Evolutionary conservation across 2,113 vertebrate species (phyloP), one percentile per base, ranked within the genome.

Genomic region (Hippopotamus amphibius): DNA sequence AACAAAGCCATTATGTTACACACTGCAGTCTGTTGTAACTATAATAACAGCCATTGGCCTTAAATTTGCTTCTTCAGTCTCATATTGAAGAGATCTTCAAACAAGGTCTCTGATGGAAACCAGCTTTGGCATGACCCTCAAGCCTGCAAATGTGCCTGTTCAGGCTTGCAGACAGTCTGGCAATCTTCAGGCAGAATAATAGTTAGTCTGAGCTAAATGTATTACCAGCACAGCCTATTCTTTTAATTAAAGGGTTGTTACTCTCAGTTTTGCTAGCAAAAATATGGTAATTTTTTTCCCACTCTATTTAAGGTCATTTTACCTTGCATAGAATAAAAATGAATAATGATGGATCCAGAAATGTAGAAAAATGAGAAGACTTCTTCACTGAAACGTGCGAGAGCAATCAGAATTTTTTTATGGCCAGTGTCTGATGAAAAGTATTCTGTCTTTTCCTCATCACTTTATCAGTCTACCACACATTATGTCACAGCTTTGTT

Each of bases 231-330:
- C 43, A 68, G 26, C 22, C 55, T 74, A 33, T 55, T 93, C 59
- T 61, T 30, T 83, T 55, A 72, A 93, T 82, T 76, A 90, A 90
- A 88, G 5, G 10, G 15, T 26, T 61, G 93, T 95, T 71, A 76
- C 9, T 82, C 72, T 69, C 24, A 86, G 24, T 83, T 88, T 93
- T 88, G 61, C 33, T 92, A 80, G 43, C 3, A 46, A 95, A 88
- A 96, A 55, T n/a, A 88, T 41, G 46, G 6, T 86, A 59, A 5
- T 46, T 74, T 37, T 95, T 77, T 83, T 71, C 14, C 1, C 3
- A 59, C 17, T 90, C 22, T 82, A 28, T 79, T 96, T 86, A 84
- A 95, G 37, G 50, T 88, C 19, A 97, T 87, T 85, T 50, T 95
- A 4, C 19, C 11, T 7, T 66, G 3, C 2, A 4, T 50, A 97